These are phyloP conservation scores for Drosophila nigritarsus DNA, from an alignment of 2,888 invertebrate species.

Conservation along the genomic window DNA sequence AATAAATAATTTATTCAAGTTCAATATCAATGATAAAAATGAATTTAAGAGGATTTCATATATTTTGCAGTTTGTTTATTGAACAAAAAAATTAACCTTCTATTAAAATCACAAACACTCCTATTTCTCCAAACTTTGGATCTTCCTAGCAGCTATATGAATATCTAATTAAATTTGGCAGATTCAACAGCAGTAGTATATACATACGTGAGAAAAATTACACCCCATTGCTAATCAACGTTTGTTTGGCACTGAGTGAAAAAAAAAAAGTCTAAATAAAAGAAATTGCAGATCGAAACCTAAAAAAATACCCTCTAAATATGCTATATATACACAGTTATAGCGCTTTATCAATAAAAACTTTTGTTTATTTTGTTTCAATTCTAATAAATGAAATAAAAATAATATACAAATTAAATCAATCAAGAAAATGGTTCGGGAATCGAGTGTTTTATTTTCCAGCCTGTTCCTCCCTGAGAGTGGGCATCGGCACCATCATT, in stretches of 20 bases:
- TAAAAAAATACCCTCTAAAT: neutral
- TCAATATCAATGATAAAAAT: neutral
- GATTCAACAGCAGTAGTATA: neutral
- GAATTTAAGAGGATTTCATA: neutral
- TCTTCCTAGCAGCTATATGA: neutral
- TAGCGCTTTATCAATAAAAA: neutral
- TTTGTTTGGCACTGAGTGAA: neutral
- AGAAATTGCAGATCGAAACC: neutral
- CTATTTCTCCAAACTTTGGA: neutral
- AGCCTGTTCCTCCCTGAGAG: constrained; percentile 3
- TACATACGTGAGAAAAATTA: constrained; percentile 15
- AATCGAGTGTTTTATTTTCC: constrained; percentile 13
- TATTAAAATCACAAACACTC: neutral
- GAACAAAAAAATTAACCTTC: neutral
- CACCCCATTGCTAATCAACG: constrained; percentile 37
- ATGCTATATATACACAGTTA: neutral
- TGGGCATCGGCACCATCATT: constrained; percentile 28
- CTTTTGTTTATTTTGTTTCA: too few relatives aligned
- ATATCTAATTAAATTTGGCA: constrained; percentile 2
- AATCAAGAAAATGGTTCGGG: constrained; percentile 1
- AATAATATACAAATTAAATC: constrained; percentile 30
- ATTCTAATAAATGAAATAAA: constrained; percentile 21
- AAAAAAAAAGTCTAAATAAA: neutral
- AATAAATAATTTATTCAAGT: neutral
- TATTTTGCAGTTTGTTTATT: neutral